A percentile compares a stretch with the other conserved stretches of the same genome.
phyloP scores from a whole-genome alignment of 1,140 invertebrate genomes.

The Drosophila pachea region DNA sequence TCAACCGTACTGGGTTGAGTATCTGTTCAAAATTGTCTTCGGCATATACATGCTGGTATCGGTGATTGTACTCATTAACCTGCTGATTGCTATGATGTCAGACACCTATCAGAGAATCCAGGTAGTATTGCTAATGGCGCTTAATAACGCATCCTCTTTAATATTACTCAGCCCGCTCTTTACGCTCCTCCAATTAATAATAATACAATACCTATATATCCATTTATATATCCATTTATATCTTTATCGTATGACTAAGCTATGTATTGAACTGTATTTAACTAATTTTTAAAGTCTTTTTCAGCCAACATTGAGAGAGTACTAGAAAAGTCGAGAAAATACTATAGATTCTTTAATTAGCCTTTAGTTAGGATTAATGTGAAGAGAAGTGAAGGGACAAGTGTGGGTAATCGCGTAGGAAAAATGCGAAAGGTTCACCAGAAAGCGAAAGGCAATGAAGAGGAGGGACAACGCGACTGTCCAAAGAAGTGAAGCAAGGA shows the following conservation, averaged over 20 bases:
- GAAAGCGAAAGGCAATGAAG: no score
- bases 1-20: constrained; percentile 87
- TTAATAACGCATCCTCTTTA: constrained; percentile 32
- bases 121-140: constrained; percentile 81
- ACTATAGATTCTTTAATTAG: background rate
- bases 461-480: no score
- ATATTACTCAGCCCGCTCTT: constrained; percentile 1
- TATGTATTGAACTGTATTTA: constrained; percentile 44
- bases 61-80: constrained; percentile 98
- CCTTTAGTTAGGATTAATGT: background rate
- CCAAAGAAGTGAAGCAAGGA: no score
- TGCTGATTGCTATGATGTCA: constrained; percentile 99
- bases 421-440: no score
- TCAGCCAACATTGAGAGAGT: constrained; percentile 44
- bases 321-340: background rate
- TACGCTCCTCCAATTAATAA: constrained; percentile 17
- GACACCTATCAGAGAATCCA: constrained; percentile 99
- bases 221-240: constrained; percentile 20
- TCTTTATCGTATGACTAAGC: constrained; percentile 37
- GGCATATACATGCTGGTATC: constrained; percentile 99
- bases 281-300: constrained; percentile 55
- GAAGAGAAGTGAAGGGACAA: background rate
- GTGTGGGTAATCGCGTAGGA: no score
- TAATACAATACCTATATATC: constrained; percentile 1
- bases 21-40: constrained; percentile 90